Evolutionary conservation across 2,113 vertebrate species (phyloP).

Genomic region (Campylorhamphus procurvoides): DNA sequence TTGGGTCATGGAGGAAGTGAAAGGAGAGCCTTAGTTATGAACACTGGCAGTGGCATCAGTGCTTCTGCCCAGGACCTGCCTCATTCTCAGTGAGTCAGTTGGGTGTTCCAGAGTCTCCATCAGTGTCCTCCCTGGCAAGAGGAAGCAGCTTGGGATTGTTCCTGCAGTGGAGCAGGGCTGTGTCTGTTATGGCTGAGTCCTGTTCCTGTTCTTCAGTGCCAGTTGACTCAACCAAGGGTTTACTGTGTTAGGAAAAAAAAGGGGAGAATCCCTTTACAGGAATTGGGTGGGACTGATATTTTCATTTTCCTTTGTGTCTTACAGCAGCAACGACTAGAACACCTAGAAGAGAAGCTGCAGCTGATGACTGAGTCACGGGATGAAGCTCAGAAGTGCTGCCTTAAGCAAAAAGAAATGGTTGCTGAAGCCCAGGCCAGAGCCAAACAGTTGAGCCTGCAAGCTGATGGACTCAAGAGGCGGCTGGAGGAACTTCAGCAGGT

Average conservation of each 20-base stretch:
- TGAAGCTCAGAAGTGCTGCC: conserved; percentile 82
- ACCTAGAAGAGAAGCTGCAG: conserved; percentile 88
- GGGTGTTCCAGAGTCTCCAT: background rate
- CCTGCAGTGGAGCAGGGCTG: background rate
- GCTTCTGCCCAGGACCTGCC: background rate
- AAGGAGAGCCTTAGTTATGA: background rate
- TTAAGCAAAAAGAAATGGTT: conserved; percentile 86
- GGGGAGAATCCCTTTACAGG: background rate
- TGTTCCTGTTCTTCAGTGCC: background rate
- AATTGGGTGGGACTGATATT: background rate
- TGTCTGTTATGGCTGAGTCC: background rate
- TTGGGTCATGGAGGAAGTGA: background rate
- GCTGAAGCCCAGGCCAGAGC: conserved; percentile 83
- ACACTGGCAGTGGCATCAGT: accelerated
- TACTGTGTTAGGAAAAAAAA: background rate
- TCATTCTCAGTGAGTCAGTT: background rate
- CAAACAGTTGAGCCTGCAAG: conserved; percentile 78
- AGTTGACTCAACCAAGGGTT: background rate
- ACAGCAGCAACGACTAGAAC: conserved; percentile 84
- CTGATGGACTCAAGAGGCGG: conserved; percentile 79
- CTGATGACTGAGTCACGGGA: conserved; percentile 81
- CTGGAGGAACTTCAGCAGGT: conserved; percentile 92
- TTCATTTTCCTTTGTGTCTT: background rate
- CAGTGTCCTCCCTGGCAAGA: background rate
- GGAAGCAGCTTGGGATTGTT: background rate